These are phyloP conservation scores for Cheilosia pagana DNA, from an alignment of 2,888 invertebrate species.

Conservation along the genomic window DNA sequence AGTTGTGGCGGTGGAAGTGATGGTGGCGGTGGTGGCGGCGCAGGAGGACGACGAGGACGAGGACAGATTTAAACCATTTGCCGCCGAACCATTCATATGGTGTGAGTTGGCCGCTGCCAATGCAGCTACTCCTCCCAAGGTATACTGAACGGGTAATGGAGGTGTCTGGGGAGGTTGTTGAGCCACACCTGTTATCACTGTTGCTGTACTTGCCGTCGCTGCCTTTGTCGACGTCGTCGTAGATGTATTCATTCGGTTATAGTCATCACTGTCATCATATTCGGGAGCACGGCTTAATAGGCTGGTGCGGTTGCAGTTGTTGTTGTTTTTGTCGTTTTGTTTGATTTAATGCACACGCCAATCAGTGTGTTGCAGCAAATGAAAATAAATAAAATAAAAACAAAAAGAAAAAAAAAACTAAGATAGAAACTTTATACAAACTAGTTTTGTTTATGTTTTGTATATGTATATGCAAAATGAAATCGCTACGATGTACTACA, in stretches of 20 bases:
- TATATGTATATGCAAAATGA: conserved; percentile 21
- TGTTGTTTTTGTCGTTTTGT: conserved; percentile 36
- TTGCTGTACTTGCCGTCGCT: conserved; percentile 41
- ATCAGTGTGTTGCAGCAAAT: conserved; percentile 56
- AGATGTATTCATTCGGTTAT: conserved; percentile 65
- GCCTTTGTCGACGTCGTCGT: conserved; percentile 42
- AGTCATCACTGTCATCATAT: conserved; percentile 65
- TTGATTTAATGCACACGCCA: conserved; percentile 60
- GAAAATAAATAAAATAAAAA: conserved; percentile 67
- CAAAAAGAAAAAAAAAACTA: conserved; percentile 60
- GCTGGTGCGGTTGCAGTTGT: conserved; percentile 15
- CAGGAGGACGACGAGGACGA: neutral
- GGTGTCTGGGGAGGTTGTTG: conserved; percentile 80
- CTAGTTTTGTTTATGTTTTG: conserved; percentile 44
- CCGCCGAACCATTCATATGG: conserved; percentile 80
- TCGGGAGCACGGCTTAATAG: conserved; percentile 68
- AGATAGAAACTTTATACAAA: conserved; percentile 63
- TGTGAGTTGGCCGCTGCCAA: conserved; percentile 73
- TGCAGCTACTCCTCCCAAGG: conserved; percentile 60
- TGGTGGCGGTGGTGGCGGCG: neutral
- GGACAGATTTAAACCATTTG: conserved; percentile 58
- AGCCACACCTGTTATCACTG: conserved; percentile 54
- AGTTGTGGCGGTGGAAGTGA: conserved; percentile 18
- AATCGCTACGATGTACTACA: conserved; percentile 5
- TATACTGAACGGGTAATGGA: conserved; percentile 79